Percentiles rank a stretch among this genome's conserved stretches.
Conservation (phyloP, 2,888 invertebrate species). For the Candidula unifasciata region DNA sequence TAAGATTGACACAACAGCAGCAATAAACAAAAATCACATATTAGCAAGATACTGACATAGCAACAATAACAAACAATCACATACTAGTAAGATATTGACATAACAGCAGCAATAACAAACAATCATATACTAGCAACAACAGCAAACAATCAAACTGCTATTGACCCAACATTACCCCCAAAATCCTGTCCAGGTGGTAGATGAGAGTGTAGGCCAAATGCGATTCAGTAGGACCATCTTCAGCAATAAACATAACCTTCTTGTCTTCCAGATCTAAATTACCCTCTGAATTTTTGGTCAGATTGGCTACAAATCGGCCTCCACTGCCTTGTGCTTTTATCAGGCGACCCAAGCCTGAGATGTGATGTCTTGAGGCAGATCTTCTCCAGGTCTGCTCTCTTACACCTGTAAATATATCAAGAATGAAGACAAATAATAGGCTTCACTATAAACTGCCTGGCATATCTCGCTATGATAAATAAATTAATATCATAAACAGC, state of each 20-base stretch:
- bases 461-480: too few relatives aligned
- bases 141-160: background rate
- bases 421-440: too few relatives aligned
- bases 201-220: slow-evolving; percentile 65
- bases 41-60: too few relatives aligned
- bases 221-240: slow-evolving; percentile 62
- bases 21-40: background rate
- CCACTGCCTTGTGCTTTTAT: slow-evolving; percentile 23
- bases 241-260: slow-evolving; percentile 62
- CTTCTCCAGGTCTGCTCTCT: slow-evolving; percentile 39
- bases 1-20: background rate
- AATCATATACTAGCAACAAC: background rate
- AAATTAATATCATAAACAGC: too few relatives aligned
- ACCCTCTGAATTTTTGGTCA: background rate
- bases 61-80: background rate
- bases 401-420: slow-evolving; percentile 6
- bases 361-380: slow-evolving; percentile 22
- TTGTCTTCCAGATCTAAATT: background rate
- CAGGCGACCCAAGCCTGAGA: slow-evolving; percentile 20
- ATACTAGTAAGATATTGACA: too few relatives aligned
- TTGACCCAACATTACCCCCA: slow-evolving; percentile 65
- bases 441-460: too few relatives aligned
- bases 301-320: slow-evolving; percentile 26
- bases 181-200: slow-evolving; percentile 67
- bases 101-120: background rate